Evolutionary conservation across 2,113 vertebrate genomes (phyloP).

Genomic region (Oreochromis niloticus): DNA sequence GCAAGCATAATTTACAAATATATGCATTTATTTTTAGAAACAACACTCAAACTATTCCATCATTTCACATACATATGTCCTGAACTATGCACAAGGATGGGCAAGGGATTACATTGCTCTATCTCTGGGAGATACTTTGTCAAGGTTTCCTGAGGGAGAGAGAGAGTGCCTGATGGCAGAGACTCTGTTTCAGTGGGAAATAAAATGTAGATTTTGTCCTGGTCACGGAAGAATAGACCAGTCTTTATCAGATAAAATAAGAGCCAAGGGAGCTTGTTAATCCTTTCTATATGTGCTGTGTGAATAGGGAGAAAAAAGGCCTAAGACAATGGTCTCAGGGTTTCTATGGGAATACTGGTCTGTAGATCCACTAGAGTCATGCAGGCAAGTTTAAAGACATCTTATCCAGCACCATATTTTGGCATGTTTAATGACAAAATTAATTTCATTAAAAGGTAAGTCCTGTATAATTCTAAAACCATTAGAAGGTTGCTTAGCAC

Average conservation of each 20-base stretch:
- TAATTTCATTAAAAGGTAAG: neutral
- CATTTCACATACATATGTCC: neutral
- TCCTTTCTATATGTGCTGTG: neutral
- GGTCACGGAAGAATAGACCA: constrained; percentile 13
- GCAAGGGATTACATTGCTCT: neutral
- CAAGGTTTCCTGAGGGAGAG: neutral
- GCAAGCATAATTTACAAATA: neutral
- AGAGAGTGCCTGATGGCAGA: neutral
- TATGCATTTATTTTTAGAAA: neutral
- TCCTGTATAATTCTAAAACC: neutral
- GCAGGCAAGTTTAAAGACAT: neutral
- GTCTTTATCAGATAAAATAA: constrained; percentile 4
- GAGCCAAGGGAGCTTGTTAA: constrained; percentile 4
- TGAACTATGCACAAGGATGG: neutral
- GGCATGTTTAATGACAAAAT: neutral
- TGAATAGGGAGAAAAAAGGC: neutral
- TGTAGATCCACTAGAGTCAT: neutral
- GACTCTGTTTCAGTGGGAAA: neutral
- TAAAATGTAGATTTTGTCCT: constrained; percentile 25
- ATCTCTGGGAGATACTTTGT: neutral
- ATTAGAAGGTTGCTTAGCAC: neutral
- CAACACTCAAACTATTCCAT: neutral
- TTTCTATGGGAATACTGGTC: neutral
- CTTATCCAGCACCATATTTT: neutral
- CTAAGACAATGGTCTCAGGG: neutral